phyloP scores from a whole-genome alignment of 1,140 invertebrate genomes.

The Polypedilum vanderplanki region DNA sequence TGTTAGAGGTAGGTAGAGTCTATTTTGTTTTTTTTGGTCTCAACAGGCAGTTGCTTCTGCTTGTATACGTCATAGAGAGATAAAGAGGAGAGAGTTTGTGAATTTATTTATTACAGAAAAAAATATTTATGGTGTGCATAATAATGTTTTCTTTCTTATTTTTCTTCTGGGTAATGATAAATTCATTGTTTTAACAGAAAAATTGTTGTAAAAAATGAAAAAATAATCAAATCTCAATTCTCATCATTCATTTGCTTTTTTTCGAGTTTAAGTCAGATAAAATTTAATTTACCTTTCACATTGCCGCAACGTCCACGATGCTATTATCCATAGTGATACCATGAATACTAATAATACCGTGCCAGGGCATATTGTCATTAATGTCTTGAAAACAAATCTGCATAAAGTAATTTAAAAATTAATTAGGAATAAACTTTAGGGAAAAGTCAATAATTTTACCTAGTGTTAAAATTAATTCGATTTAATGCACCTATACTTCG shows the following conservation, averaged over 20 bases:
- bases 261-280: neutral
- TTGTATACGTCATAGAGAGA: too few relatives aligned
- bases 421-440: neutral
- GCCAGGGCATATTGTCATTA: constrained; percentile 99
- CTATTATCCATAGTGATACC: constrained; percentile 99
- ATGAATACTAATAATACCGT: constrained; percentile 97
- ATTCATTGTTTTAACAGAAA: too few relatives aligned
- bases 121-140: too few relatives aligned
- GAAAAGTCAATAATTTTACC: constrained; percentile 44
- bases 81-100: too few relatives aligned
- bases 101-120: too few relatives aligned
- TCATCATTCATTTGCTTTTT: constrained; percentile 14
- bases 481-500: constrained; percentile 93
- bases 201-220: too few relatives aligned
- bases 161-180: too few relatives aligned
- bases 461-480: constrained; percentile 99
- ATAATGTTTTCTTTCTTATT: too few relatives aligned
- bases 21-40: too few relatives aligned
- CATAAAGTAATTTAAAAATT: constrained; percentile 33
- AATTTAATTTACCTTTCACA: constrained; percentile 87
- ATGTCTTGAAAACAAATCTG: constrained; percentile 96
- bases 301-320: constrained; percentile 95
- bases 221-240: neutral
- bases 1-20: too few relatives aligned
- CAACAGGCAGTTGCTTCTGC: too few relatives aligned